These are phyloP conservation scores for Cherax quadricarinatus DNA, from an alignment of 1,140 invertebrate species.

Conservation along the genomic window DNA sequence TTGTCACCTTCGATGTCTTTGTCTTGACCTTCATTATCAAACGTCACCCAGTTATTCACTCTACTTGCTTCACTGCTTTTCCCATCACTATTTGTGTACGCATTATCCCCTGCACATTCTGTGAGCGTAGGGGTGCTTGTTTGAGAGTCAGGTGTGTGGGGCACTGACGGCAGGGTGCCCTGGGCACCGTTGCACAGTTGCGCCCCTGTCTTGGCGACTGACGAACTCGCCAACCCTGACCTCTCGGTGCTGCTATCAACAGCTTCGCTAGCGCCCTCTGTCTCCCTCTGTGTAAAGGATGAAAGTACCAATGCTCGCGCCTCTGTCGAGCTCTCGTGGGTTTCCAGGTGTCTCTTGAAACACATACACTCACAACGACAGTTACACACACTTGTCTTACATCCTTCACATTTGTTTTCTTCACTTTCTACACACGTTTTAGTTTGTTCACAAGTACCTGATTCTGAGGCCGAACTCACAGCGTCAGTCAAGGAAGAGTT, in stretches of 20 bases:
- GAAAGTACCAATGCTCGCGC: background rate
- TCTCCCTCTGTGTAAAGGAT: background rate
- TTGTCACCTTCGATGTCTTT: slow-evolving; percentile 30
- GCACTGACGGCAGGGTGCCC: slow-evolving; percentile 34
- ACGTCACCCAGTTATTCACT: slow-evolving; percentile 35
- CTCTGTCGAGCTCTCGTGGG: background rate
- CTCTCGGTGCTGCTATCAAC: background rate
- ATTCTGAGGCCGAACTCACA: background rate
- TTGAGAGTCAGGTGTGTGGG: background rate
- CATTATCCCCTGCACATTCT: background rate
- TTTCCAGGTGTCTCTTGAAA: background rate
- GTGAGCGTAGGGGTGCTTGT: background rate
- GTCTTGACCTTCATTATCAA: slow-evolving; percentile 51
- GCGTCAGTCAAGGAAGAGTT: slow-evolving; percentile 50
- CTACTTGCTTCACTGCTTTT: slow-evolving; percentile 23
- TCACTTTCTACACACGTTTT: background rate
- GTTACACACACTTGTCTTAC: background rate
- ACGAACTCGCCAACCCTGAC: slow-evolving; percentile 31
- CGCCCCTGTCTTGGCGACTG: slow-evolving; percentile 60
- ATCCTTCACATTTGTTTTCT: background rate
- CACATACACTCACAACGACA: background rate
- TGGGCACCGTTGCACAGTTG: slow-evolving; percentile 49
- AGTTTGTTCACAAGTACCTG: background rate
- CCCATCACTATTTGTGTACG: slow-evolving; percentile 7
- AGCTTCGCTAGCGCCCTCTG: slow-evolving; percentile 48